These are phyloP conservation scores for Venustoraphidia nigricollis DNA, from an alignment of 2,888 invertebrate genomes.

Conservation along the genomic window DNA sequence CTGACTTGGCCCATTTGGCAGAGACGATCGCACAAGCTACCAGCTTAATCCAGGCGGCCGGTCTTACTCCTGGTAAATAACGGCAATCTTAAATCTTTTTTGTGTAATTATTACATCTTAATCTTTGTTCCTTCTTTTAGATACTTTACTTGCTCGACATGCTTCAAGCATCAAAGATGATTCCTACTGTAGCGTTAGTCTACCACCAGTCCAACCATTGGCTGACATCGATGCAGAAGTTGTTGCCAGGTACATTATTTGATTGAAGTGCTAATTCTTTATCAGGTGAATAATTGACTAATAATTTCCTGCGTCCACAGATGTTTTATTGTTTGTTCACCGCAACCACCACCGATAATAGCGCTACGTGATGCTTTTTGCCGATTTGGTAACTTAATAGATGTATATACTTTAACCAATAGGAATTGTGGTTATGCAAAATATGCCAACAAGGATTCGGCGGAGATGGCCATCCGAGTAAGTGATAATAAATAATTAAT, in stretches of 20 bases:
- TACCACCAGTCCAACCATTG: constrained; percentile 57
- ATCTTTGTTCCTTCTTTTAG: neutral
- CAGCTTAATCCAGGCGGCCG: constrained; percentile 52
- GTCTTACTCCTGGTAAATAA: constrained; percentile 21
- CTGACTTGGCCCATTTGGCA: constrained; percentile 50
- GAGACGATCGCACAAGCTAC: constrained; percentile 68
- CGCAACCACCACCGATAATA: constrained; percentile 53
- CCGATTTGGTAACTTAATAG: constrained; percentile 79
- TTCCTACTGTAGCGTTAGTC: constrained; percentile 46
- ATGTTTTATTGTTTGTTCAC: constrained; percentile 49
- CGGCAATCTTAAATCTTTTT: neutral
- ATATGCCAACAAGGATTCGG: constrained; percentile 59
- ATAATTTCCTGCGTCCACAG: constrained; percentile 16
- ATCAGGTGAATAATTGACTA: too few species aligned
- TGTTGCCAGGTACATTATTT: constrained; percentile 38
- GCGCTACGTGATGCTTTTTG: constrained; percentile 79
- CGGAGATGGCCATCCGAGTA: constrained; percentile 58
- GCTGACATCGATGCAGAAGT: constrained; percentile 49
- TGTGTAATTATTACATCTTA: neutral
- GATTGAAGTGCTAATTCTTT: constrained; percentile 7
- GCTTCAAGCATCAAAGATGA: neutral
- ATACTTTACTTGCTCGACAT: too few species aligned
- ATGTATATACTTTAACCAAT: constrained; percentile 76
- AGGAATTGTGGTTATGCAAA: constrained; percentile 89
- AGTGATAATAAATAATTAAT: constrained; percentile 6